Evolutionary conservation across 2,888 invertebrate genomes (phyloP), one percentile per base, ranked within the genome.

Genomic region (Hydroisotoma schaefferi): DNA sequence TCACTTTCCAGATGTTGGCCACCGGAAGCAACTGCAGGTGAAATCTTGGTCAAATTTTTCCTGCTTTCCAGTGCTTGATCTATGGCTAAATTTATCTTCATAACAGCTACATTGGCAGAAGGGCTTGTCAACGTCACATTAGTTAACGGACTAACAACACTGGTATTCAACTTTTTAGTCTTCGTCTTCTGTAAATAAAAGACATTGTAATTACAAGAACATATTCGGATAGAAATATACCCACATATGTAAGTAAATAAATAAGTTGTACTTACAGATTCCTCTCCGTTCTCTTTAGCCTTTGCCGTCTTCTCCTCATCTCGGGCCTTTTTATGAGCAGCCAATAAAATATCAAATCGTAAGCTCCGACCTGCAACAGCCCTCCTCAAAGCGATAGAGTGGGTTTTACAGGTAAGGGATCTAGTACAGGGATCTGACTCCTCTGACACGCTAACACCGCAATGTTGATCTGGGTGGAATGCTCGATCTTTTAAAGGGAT

Each of bases 401-500:
- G 81, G 6, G 79, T 77, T 76, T 80, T 81, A 73, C 81, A 81
- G 0, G 89, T 89, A 57, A 90, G 81, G 22, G 89, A 89, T 61
- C 90, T 80, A 53, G 88, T 88, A 76, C 90, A 90, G 0, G 87
- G 87, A 73, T 85, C 85, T 3, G 81, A 80, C 65, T 82, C 84
- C 68, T 86, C 87, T 23, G 74, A 70, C 1, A 75, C 84, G 71
- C 83, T 78, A 18, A 90, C 90, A 2, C 90, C 91, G 76, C 90
- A 90, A 75, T 90, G 90, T 70, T 86, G 84, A 75, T 90, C 86
- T 20, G 90, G 85, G 76, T 90, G 87, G 77, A 87, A 90, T 75
- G 88, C 87, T 62, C 87, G 80, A 73, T 80, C 80, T 76, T 74
- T 67, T 69, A 76, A 54, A 29, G 69, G 72, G 54, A 73, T 60